These are phyloP conservation scores for Nomada fabriciana DNA, from an alignment of 2,888 invertebrate species.

Conservation along the genomic window DNA sequence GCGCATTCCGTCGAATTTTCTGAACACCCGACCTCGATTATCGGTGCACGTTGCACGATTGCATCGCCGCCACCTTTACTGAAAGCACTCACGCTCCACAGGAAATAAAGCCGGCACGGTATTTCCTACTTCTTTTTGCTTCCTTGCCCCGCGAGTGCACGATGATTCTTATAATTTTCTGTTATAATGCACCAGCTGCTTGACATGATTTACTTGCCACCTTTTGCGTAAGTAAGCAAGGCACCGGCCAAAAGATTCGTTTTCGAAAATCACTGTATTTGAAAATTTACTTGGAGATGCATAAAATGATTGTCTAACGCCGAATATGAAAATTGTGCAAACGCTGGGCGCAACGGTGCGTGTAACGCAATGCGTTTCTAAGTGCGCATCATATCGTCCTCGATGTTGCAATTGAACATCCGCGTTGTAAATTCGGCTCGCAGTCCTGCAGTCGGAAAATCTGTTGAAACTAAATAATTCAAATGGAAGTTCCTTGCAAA, in stretches of 20 bases:
- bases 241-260: neutral
- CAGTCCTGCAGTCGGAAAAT: neutral
- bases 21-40: constrained; percentile 39
- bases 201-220: constrained; percentile 13
- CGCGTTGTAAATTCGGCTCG: neutral
- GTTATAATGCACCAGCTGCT: neutral
- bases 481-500: neutral
- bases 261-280: too few relatives aligned
- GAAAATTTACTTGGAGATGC: too few relatives aligned
- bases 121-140: constrained; percentile 18
- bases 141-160: neutral
- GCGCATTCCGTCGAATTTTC: constrained; percentile 47
- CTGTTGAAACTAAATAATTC: neutral
- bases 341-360: neutral
- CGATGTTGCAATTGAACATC: constrained; percentile 17
- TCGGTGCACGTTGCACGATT: constrained; percentile 19
- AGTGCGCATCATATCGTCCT: neutral
- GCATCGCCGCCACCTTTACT: neutral
- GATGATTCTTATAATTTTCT: constrained; percentile 8
- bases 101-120: constrained; percentile 23
- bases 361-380: neutral
- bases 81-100: constrained; percentile 17
- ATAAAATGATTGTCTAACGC: neutral
- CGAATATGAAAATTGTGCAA: constrained; percentile 30
- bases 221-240: constrained; percentile 9